A percentile compares a stretch with the other conserved stretches of the same genome.
Conservation (phyloP, 2,797 vertebrate species). For the Falco concolor region DNA sequence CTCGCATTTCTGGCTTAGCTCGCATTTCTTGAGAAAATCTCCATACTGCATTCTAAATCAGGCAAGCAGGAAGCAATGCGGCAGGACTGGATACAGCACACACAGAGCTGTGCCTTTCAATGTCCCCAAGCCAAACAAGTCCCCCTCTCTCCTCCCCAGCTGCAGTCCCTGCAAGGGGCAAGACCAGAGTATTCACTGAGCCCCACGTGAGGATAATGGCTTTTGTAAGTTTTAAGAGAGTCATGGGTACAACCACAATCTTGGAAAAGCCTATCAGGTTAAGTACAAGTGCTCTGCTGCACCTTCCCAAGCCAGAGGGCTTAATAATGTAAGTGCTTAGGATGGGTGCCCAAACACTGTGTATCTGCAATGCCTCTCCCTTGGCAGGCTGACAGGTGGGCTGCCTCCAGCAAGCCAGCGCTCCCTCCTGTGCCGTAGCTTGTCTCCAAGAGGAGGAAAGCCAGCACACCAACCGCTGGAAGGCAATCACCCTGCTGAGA, state of each 20-base stretch:
- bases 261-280: not conserved
- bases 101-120: not conserved
- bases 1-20: not conserved
- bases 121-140: not conserved
- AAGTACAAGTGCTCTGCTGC: not conserved
- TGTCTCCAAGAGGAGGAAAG: not conserved
- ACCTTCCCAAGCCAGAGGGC: not conserved
- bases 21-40: not conserved
- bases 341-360: not conserved
- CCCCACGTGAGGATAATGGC: rapidly evolving
- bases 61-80: rapidly evolving
- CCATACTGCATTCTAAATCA: not conserved
- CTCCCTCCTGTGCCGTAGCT: not conserved
- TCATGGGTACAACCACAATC: not conserved
- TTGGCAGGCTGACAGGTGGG: not conserved
- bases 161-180: not conserved
- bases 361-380: not conserved
- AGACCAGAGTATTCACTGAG: not conserved
- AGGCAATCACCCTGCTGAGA: rapidly evolving
- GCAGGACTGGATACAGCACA: not conserved
- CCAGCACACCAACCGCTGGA: not conserved
- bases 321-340: not conserved
- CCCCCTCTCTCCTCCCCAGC: not conserved
- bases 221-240: not conserved
- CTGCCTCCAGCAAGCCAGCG: not conserved